Percentiles rank a stretch among this genome's conserved stretches.
These are phyloP conservation scores for Drosophila triauraria DNA, from an alignment of 1,140 invertebrate genomes.

Conservation along the genomic window DNA sequence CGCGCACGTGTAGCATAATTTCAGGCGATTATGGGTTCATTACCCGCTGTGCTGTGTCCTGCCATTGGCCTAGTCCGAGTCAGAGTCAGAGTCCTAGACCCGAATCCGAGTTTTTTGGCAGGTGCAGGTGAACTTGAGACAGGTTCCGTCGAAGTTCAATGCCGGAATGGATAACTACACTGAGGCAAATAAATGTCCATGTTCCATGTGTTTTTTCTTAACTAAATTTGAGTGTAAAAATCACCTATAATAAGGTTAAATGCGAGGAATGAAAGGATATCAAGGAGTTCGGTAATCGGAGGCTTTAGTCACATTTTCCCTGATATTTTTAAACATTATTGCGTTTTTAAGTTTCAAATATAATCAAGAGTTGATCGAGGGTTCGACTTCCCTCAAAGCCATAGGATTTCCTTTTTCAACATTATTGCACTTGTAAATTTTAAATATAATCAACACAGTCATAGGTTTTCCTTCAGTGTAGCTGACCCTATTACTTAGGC, in stretches of 20 bases:
- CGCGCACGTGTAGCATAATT: slow-evolving; percentile 76
- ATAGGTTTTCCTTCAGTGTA: too few species aligned
- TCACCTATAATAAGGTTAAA: too few species aligned
- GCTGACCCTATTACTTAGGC: slow-evolving; percentile 8
- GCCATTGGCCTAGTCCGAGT: slow-evolving; percentile 39
- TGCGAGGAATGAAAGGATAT: background rate
- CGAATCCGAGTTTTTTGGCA: background rate
- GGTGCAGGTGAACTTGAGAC: slow-evolving; percentile 44
- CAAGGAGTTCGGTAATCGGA: background rate
- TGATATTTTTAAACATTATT: too few species aligned
- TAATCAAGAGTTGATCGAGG: too few species aligned
- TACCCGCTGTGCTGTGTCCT: slow-evolving; percentile 54
- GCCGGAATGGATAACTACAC: slow-evolving; percentile 8
- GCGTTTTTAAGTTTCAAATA: too few species aligned
- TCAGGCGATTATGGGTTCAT: slow-evolving; percentile 73
- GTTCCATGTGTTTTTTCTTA: too few species aligned
- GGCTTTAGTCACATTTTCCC: too few species aligned
- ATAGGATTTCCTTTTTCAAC: too few species aligned
- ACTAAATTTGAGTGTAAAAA: too few species aligned
- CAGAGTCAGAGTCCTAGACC: slow-evolving; percentile 17
- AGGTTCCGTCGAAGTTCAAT: slow-evolving; percentile 25
- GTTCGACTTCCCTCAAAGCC: too few species aligned
- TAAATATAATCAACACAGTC: too few species aligned
- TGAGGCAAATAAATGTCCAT: slow-evolving; percentile 45
- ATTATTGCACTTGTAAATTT: too few species aligned